Base-by-base conservation (phyloP, 2,888 invertebrate genomes). In the Ochropleura plecta region DNA sequence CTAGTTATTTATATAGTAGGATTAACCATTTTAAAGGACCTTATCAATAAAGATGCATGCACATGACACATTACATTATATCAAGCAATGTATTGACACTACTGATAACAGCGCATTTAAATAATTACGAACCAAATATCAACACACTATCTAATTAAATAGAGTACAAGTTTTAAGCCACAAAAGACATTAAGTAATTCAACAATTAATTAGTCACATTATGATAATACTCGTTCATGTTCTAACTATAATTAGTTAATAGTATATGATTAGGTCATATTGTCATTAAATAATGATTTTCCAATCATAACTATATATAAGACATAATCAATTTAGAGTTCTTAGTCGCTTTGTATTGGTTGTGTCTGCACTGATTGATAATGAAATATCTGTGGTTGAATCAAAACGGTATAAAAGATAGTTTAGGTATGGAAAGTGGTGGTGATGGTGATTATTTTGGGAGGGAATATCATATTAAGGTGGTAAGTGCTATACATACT, bases 231-330 rank as follows among this genome's bases (percentile, higher is more conserved):
- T 85, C 60, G 78, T 82, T 67, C 63, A 68, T 70, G 59, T 40
- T 71, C 74, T 72, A 70, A 77, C 82, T 76, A 87, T 86, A 88
- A 92, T 93, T 94, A 94, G 91, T 92, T 93, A 94, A 94, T 92
- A 87, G 87, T 87, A 75, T 81, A 85, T 88, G 83, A 91, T 92
- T 91, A 88, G 86, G 86, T 90, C 88, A 90, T 90, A 85, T 87
- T 83, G 82, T 90, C 86, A 92, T 93, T 92, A 91, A 92, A 91
- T 92, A 92, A 92, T 93, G 89, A 88, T 87, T 89, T 85, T 85
- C 75, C 83, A 86, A 90, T 81, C 83, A 86, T 85, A 82, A 85
- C 84, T 93, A 92, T 94, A 94, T 91, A 94, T 90, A 91, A 85
- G 86, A 88, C 80, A 83, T 86, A 57, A 77, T 85, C 79, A 79